A percentile compares a stretch with the other conserved stretches of the same genome.
phyloP scores from a whole-genome alignment of 2,113 vertebrate species.

The Bos javanicus region DNA sequence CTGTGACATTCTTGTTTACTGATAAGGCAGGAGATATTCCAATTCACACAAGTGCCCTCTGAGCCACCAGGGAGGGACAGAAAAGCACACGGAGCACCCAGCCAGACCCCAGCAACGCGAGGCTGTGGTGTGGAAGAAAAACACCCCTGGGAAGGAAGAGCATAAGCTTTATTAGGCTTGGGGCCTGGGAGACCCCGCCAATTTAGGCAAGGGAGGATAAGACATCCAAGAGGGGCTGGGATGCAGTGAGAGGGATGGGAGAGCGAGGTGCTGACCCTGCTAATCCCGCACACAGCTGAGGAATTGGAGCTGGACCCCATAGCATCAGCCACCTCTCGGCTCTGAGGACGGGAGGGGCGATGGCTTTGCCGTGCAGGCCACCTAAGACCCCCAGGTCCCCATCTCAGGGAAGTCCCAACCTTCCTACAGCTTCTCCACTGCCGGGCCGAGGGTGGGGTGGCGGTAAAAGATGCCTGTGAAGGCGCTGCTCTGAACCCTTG shows the following conservation, averaged over 20 bases:
- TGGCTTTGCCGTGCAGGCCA: neutral
- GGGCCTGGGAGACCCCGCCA: neutral
- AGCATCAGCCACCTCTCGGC: too few species aligned
- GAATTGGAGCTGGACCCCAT: accelerated
- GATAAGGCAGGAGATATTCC: neutral
- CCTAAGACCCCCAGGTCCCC: neutral
- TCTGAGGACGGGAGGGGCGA: neutral
- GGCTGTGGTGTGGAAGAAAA: neutral
- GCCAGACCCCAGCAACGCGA: neutral
- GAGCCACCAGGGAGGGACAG: neutral
- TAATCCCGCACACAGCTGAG: neutral
- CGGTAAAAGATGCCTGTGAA: too few species aligned
- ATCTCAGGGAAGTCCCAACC: neutral
- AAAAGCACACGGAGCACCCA: neutral
- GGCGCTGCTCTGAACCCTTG: neutral
- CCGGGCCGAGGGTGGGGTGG: neutral
- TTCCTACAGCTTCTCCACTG: neutral
- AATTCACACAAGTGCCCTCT: neutral
- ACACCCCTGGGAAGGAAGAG: neutral
- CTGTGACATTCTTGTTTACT: neutral
- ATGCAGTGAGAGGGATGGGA: neutral
- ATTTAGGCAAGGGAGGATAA: neutral
- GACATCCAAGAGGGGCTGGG: neutral
- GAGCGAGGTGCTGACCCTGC: neutral
- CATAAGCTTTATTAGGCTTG: accelerated